A percentile compares a stretch with the other conserved stretches of the same genome.
These are phyloP conservation scores for Dynastes maya DNA, from an alignment of 2,888 invertebrate genomes.

Conservation along the genomic window DNA sequence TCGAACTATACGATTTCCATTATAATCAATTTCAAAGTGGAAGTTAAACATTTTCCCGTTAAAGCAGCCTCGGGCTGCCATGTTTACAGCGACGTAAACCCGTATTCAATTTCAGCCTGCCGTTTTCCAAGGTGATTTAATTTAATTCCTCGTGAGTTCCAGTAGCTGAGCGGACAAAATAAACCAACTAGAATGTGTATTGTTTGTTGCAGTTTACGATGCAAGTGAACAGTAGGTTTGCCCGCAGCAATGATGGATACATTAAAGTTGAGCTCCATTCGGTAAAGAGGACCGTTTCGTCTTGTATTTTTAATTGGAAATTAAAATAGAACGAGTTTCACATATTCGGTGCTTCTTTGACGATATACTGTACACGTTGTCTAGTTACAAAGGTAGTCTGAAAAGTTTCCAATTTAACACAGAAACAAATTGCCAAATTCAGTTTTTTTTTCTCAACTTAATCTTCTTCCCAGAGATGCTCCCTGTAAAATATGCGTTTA, in stretches of 20 bases:
- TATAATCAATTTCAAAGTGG: conserved; percentile 10
- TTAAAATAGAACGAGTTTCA: background rate
- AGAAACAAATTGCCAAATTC: too few relatives aligned
- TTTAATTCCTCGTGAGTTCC: background rate
- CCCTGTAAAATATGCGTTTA: too few relatives aligned
- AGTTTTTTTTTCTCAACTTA: too few relatives aligned
- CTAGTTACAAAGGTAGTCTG: too few relatives aligned
- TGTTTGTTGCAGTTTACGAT: conserved; percentile 14
- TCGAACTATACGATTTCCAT: background rate
- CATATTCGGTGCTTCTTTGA: background rate
- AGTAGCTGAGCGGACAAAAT: conserved; percentile 1
- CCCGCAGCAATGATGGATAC: background rate
- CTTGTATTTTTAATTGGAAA: background rate
- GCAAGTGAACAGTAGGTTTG: background rate
- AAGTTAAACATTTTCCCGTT: background rate
- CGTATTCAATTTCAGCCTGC: conserved; percentile 9
- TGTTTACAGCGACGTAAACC: conserved; percentile 15
- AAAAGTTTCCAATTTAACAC: too few relatives aligned
- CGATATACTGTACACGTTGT: too few relatives aligned
- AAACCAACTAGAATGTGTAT: conserved; percentile 13
- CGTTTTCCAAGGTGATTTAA: conserved; percentile 16
- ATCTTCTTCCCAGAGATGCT: too few relatives aligned
- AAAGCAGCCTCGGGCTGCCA: background rate
- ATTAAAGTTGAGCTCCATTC: background rate
- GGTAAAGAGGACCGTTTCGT: background rate